Base-by-base conservation (phyloP, 2,113 vertebrate species). In the Melanerpes aurifrons region DNA sequence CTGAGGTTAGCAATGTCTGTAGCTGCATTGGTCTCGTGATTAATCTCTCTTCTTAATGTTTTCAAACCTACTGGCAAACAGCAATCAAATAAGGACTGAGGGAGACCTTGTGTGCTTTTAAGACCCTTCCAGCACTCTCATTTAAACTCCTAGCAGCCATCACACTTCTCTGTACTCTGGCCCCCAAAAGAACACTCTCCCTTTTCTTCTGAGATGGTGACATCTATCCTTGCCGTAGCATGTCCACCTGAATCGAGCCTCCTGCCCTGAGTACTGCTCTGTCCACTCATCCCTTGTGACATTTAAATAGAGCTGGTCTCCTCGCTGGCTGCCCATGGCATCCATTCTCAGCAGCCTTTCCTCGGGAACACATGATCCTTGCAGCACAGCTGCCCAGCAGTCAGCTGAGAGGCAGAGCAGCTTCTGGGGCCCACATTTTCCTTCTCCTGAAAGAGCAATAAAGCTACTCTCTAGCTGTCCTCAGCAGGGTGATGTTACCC, bases 401-500 rank as follows among this genome's bases (percentile, higher is more conserved):
- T 91, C 58, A 95, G 53, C 74, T 1, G 8, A 87, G 74, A 83
- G 15, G 50, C 69, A 64, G 82, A 67, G 64, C 1, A 7, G 43
- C 28, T 91, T 72, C 82, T 28, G 54, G 62, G 90, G 59, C 88
- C 85, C 63, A 28, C 0, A 0, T 74, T 95, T 89, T 88, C 82
- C 43, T 86, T 70, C 76, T 87, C 40, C 74, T 90, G 54, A 48
- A 77, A 91, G 68, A 95, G 37, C 85, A 86, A 77, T 92, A 84
- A 95, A 62, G n/a, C 87, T 95, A 53, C 93, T 78, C n/a, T 0
- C 4, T 90, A 79, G 58, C 90, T 35, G 45, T 54, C 81, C 95
- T 92, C 76, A 25, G 83, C 11, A 81, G 69, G 61, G 37, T 73
- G 74, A 92, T 93, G 58, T 88, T 96, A 94, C 95, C 92, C 94